Conservation (phyloP, 2,888 invertebrate genomes). For the Cheilosia urbana region DNA sequence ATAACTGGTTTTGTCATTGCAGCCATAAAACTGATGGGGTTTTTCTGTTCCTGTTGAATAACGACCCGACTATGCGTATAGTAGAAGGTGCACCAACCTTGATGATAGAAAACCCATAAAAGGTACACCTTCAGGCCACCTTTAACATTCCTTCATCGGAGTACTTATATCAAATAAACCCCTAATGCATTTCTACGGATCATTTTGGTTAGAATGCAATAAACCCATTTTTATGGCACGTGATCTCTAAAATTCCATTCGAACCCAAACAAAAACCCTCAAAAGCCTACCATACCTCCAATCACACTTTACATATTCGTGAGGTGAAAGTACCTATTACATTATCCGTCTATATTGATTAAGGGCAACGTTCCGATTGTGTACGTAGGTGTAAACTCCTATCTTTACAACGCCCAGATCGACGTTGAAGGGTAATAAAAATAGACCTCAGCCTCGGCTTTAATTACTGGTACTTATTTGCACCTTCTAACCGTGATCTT, state of each 20-base stretch:
- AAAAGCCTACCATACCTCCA: not conserved
- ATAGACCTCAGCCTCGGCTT: constrained; percentile 31
- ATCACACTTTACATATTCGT: not conserved
- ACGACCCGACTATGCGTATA: too few species aligned
- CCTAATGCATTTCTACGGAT: not conserved
- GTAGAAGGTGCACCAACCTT: too few species aligned
- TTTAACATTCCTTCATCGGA: not conserved
- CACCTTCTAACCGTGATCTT: constrained; percentile 46
- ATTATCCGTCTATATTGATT: constrained; percentile 34
- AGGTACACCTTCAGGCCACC: constrained; percentile 6
- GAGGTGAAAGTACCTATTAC: constrained; percentile 54
- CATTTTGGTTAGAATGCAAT: constrained; percentile 21
- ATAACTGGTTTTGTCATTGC: too few species aligned
- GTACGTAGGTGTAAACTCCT: constrained; percentile 53
- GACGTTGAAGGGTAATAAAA: constrained; percentile 49
- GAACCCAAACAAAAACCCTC: not conserved
- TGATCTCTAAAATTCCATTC: constrained; percentile 57
- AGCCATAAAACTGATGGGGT: too few species aligned
- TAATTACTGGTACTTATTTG: constrained; percentile 56
- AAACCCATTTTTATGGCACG: constrained; percentile 49
- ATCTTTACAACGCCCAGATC: constrained; percentile 54
- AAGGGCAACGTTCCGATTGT: constrained; percentile 46
- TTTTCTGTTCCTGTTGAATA: too few species aligned
- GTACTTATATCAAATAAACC: constrained; percentile 1
- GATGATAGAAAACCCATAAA: too few species aligned